Conservation (phyloP, 2,797 vertebrate species). For the Myotis planiceps region DNA sequence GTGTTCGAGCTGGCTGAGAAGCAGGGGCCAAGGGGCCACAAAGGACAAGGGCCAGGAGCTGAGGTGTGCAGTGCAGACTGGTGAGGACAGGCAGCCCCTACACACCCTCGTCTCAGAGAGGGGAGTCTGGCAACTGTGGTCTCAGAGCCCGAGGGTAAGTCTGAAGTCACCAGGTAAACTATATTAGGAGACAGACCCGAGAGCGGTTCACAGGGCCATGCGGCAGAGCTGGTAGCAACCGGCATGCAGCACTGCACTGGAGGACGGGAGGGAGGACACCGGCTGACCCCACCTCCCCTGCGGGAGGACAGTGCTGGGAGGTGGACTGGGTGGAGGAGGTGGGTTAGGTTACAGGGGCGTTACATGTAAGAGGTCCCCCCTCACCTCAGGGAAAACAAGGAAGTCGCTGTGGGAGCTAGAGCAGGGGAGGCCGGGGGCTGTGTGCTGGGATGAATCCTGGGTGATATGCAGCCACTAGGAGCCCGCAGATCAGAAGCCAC, state of each 20-base stretch:
- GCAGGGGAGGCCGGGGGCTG: neutral
- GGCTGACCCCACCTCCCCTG: neutral
- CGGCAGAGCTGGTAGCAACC: neutral
- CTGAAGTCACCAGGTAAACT: neutral
- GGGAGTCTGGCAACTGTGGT: neutral
- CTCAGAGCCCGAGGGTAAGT: neutral
- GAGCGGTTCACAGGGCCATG: neutral
- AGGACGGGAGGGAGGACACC: too few relatives aligned
- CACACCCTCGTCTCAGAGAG: neutral
- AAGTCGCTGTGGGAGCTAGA: neutral
- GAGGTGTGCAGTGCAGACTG: neutral
- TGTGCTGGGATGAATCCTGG: neutral
- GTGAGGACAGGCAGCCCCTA: neutral
- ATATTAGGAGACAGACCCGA: neutral
- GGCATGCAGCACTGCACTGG: neutral
- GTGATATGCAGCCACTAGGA: fast-evolving
- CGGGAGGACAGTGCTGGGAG: neutral
- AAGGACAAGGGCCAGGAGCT: neutral
- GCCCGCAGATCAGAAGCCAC: neutral
- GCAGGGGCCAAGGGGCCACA: neutral
- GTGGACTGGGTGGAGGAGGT: neutral
- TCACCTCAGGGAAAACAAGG: neutral
- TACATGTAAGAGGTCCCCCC: neutral
- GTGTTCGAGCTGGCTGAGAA: neutral
- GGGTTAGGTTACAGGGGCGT: neutral